phyloP scores from a whole-genome alignment of 2,888 invertebrate genomes.

The Herminia tarsipennalis region DNA sequence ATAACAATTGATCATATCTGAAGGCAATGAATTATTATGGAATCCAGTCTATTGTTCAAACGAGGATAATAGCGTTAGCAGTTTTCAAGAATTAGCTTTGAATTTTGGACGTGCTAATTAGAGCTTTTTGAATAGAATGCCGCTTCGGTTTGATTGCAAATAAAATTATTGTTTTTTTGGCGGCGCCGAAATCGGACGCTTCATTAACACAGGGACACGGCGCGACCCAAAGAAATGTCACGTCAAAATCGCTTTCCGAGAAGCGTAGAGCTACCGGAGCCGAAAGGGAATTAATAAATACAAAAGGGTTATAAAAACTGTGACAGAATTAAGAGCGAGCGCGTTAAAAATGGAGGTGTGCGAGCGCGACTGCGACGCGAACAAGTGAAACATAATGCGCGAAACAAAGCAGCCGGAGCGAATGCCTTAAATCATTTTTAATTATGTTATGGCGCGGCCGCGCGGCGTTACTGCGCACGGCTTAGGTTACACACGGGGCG shows the following conservation, averaged over 20 bases:
- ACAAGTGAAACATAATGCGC: constrained; percentile 86
- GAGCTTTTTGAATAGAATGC: constrained; percentile 47
- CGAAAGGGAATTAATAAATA: constrained; percentile 83
- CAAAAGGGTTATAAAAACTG: constrained; percentile 84
- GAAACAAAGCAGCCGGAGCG: constrained; percentile 86
- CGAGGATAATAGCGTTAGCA: constrained; percentile 7
- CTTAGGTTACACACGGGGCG: constrained; percentile 62
- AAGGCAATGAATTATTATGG: constrained; percentile 18
- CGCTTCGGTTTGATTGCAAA: constrained; percentile 63
- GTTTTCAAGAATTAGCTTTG: constrained; percentile 6
- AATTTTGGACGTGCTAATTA: constrained; percentile 49
- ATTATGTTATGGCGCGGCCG: constrained; percentile 84
- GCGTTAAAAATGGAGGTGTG: constrained; percentile 78
- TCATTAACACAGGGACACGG: constrained; percentile 79
- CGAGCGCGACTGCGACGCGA: constrained; percentile 75
- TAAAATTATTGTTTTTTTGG: constrained; percentile 58
- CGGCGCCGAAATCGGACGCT: constrained; percentile 81
- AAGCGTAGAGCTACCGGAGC: constrained; percentile 83
- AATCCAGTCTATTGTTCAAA: constrained; percentile 12
- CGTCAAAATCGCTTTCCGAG: constrained; percentile 81
- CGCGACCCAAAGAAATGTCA: constrained; percentile 79
- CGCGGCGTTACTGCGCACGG: constrained; percentile 58
- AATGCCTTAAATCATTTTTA: constrained; percentile 86
- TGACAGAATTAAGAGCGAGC: constrained; percentile 84
- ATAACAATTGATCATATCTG: constrained; percentile 23